Evolutionary conservation across 2,113 vertebrate species (phyloP), one percentile per base, ranked within the genome.

Genomic region (Tetrax tetrax): DNA sequence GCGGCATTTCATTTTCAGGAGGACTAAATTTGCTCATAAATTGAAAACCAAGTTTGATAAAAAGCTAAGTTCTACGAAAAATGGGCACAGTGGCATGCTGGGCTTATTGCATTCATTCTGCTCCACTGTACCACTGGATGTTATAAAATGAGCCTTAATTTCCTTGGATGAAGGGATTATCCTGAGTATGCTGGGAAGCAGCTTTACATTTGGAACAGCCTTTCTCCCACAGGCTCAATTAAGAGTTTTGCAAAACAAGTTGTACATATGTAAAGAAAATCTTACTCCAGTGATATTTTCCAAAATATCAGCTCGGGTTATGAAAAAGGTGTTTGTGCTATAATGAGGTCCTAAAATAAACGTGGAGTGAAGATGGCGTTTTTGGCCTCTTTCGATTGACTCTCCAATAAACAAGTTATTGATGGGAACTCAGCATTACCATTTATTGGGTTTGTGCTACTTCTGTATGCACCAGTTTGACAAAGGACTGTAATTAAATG

Each of bases 171-270:
- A 87, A 93, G 83, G 37, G 31, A 80, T 78, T 63, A 71, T 60
- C 29, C 69, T 64, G 65, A 89, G 65, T 16, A 47, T 22, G 27
- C 38, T 51, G 64, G 56, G 48, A 84, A 95, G 84, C n/a, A 89
- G 65, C n/a, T 91, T 71, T 48, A 56, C 48, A 41, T 87, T 89
- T 93, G 63, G 57, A 82, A 72, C 4, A 33, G 61, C 53, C 29
- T 65, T 81, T 63, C 43, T 78, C 43, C 56, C 60, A 14, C 38
- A 91, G 31, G 38, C 38, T 37, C 24, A 80, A 80, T 80, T 83
- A 96, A 37, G n/a, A 61, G 23, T n/a, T 87, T 68, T 43, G 45
- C 64, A 94, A 94, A 95, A 83, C 8, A 72, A 92, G 22, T 2
- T 22, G 25, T 3, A 74, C 37, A 71, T 7, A 43, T 1, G 4